Evolutionary conservation across 1,140 invertebrate species (phyloP).

Genomic region (Leptinotarsa undecemlineata): DNA sequence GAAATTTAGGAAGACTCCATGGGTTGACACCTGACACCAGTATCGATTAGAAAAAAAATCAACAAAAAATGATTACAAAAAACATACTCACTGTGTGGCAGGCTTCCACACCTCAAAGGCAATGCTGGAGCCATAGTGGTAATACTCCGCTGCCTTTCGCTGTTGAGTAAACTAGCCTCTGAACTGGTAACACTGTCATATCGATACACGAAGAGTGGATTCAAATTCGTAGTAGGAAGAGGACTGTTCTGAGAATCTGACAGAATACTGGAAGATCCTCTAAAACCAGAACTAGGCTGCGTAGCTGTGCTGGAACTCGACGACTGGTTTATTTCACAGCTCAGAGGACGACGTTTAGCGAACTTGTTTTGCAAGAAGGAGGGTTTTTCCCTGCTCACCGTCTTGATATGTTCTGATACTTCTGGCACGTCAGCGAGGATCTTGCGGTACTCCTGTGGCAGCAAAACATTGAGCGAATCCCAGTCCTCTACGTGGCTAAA

Average conservation of each 20-base stretch:
- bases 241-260: slow-evolving; percentile 73
- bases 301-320: slow-evolving; percentile 77
- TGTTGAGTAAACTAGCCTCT: slow-evolving; percentile 64
- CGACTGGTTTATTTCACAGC: slow-evolving; percentile 69
- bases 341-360: slow-evolving; percentile 60
- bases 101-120: slow-evolving; percentile 67
- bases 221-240: slow-evolving; percentile 60
- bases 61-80: too few relatives aligned
- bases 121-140: slow-evolving; percentile 59
- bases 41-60: too few relatives aligned
- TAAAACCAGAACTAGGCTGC: slow-evolving; percentile 79
- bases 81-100: slow-evolving; percentile 56
- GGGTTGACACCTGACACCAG: too few relatives aligned
- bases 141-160: slow-evolving; percentile 59
- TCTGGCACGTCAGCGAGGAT: slow-evolving; percentile 78
- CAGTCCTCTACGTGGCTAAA: slow-evolving; percentile 86
- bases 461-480: slow-evolving; percentile 84
- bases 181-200: slow-evolving; percentile 77
- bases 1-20: too few relatives aligned
- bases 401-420: slow-evolving; percentile 66
- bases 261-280: slow-evolving; percentile 81
- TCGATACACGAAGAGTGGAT: slow-evolving; percentile 79
- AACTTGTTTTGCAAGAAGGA: slow-evolving; percentile 68
- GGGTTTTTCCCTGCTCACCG: slow-evolving; percentile 60
- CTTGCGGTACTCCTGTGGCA: slow-evolving; percentile 79